Evolutionary conservation across 2,888 invertebrate species (phyloP).

Genomic region (Drosophila gaucha): DNA sequence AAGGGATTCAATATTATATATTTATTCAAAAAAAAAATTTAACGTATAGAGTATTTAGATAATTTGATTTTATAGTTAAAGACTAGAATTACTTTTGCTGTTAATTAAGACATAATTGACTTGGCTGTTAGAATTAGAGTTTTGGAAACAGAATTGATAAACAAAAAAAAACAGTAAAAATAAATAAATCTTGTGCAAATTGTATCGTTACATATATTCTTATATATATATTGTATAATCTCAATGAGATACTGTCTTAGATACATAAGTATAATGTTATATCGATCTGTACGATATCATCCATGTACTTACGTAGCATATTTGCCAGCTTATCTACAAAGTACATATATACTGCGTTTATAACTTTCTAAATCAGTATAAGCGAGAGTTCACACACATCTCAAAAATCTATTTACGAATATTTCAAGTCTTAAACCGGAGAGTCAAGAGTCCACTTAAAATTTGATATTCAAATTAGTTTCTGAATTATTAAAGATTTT

Average conservation of each 20-base stretch:
- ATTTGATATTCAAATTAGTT: too few relatives aligned
- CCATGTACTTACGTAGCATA: constrained; percentile 22
- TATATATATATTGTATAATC: constrained; percentile 28
- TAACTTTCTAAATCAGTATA: constrained; percentile 32
- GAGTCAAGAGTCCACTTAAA: background rate
- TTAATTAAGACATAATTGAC: constrained; percentile 20
- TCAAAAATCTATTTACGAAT: background rate
- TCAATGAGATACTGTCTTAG: constrained; percentile 33
- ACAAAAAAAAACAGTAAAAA: constrained; percentile 1
- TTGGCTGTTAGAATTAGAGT: constrained; percentile 41
- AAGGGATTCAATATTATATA: constrained; percentile 20
- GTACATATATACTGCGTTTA: constrained; percentile 42
- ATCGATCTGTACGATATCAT: constrained; percentile 35
- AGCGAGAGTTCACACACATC: constrained; percentile 34
- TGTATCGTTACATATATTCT: constrained; percentile 27
- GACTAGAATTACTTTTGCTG: constrained; percentile 18
- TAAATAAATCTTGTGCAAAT: constrained; percentile 20
- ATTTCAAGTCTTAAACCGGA: background rate
- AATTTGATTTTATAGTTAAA: constrained; percentile 24
- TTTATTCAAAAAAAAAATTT: background rate
- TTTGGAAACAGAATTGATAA: constrained; percentile 24
- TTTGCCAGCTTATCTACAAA: constrained; percentile 28
- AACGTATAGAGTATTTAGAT: constrained; percentile 12
- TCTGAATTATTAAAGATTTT: background rate
- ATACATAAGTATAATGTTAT: constrained; percentile 27